A percentile compares a stretch with the other conserved stretches of the same genome.
phyloP scores from a whole-genome alignment of 2,113 vertebrate genomes.

The Oceanites oceanicus region DNA sequence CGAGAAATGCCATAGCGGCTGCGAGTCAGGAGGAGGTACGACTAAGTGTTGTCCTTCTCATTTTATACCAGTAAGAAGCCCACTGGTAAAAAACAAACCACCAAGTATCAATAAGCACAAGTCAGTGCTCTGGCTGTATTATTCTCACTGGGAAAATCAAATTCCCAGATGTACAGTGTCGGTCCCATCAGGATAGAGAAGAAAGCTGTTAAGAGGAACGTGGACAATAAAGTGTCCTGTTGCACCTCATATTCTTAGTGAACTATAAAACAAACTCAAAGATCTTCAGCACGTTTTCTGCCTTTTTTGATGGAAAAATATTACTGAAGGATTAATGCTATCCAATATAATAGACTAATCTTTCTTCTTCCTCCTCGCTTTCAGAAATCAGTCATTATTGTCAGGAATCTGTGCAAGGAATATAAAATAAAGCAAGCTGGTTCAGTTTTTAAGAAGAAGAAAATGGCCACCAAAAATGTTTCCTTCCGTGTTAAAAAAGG shows the following conservation, averaged over 20 bases:
- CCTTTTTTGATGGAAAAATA: neutral
- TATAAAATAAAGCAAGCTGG: slow-evolving; percentile 74
- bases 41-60: no score
- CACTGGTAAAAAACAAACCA: neutral
- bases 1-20: slow-evolving; percentile 73
- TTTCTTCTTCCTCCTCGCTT: neutral
- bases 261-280: neutral
- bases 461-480: slow-evolving; percentile 82
- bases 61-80: neutral
- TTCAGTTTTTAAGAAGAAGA: slow-evolving; percentile 76
- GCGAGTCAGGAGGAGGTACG: slow-evolving; percentile 77
- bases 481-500: slow-evolving; percentile 93
- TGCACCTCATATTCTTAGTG: neutral
- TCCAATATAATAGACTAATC: neutral
- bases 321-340: neutral
- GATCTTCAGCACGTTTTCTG: neutral
- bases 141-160: neutral
- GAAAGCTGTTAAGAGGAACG: neutral
- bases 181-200: neutral
- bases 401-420: slow-evolving; percentile 85
- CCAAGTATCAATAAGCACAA: neutral
- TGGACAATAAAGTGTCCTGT: neutral
- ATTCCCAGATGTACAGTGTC: neutral
- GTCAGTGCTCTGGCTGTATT: neutral
- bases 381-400: slow-evolving; percentile 85